Evolutionary conservation across 2,888 invertebrate species (phyloP), one percentile per base, ranked within the genome.

Genomic region (Rhopalosiphum nymphaeae): DNA sequence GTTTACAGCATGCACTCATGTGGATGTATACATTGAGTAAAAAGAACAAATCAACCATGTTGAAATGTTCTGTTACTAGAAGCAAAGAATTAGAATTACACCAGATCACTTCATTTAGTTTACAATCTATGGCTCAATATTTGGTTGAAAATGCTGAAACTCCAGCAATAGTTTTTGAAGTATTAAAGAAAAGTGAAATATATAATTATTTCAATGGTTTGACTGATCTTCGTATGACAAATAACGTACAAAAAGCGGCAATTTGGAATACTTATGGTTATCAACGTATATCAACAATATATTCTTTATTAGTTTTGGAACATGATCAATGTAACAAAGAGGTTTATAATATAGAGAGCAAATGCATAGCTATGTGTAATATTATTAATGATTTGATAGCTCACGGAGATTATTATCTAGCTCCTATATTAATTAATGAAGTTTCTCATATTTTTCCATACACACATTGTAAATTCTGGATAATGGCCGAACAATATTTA

Each of bases 181-280:
- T 98, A 91, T 96, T 98, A 94, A 97, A 97, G 95, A 98, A 98
- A 96, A 98, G 98, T 95, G 98, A 99, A 95, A 97, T 98, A 29
- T 96, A 98, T 25, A 98, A 98, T 96, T 98, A 98, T 95, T 97
- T 98, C 95, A 97, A 98, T 95, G 98, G 98, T 0, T 97, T 98
- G 96, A 97, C 97, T 7, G 98, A 98, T 95, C 96, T 98, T 93
- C 97, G 98, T 95, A 97, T 98, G 95, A 97, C 97, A 95, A 98
- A 98, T 46, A 97, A 98, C 95, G 97, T 98, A 0, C 97, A 98
- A 96, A 97, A 98, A 95, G 97, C 98, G 1, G 98, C 98, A 0
- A 96, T 99, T 25, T 99, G 99, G 99, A 97, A 97, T 29, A 97
- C 98, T 94, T 99, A 98, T 96, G 99, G 99, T 0, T 98, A 98